Base-by-base conservation (phyloP, 2,797 vertebrate species). In the Pogoniulus pusillus region DNA sequence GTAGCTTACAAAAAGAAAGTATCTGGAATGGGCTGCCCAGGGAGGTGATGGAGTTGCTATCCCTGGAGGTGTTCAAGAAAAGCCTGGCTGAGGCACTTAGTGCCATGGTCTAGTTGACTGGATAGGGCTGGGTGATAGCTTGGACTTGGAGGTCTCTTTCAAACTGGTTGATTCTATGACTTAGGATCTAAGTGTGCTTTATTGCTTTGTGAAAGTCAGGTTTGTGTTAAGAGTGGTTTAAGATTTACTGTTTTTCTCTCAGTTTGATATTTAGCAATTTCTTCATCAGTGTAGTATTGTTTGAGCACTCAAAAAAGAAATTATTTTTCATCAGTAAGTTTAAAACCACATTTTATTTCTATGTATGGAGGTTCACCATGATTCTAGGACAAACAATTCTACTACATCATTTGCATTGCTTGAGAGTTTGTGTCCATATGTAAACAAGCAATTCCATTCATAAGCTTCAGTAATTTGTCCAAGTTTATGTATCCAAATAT, bases 341-440 rank as follows among this genome's bases (percentile, higher is more conserved):
- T 64, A n/a, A 55, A 72, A 35, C 11, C 3, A 5, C 54, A 45
- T 51, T 16, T 30, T 51, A 17, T 30, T 84, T 84, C 76, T 59
- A n/a, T 78, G 15, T 22, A 29, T 0, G 0, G 66, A 57, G 10
- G 20, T 76, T 32, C 34, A 74, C 34, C 0, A 0, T 57, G 57
- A 34, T 89, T 10, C 32, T 32, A 17, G 3, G 76, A 82, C 54
- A 59, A 18, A 77, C 7, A 27, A 1, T 87, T 88, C 10, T 60
- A 15, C 64, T 87, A 2, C 17, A 7, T 86, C 87, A 11, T 58
- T 47, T 91, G 60, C 35, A 27, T 32, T 91, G 26, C 62, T 79
- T 89, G 73, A 81, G 20, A 65, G 5, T 57, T 78, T 39, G 7
- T 80, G 9, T 84, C 30, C 32, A 4, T 54, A 11, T 49, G 8